Percentiles rank a stretch among this genome's conserved stretches.
phyloP scores from a whole-genome alignment of 2,797 vertebrate genomes.

The Sardinella longiceps region DNA sequence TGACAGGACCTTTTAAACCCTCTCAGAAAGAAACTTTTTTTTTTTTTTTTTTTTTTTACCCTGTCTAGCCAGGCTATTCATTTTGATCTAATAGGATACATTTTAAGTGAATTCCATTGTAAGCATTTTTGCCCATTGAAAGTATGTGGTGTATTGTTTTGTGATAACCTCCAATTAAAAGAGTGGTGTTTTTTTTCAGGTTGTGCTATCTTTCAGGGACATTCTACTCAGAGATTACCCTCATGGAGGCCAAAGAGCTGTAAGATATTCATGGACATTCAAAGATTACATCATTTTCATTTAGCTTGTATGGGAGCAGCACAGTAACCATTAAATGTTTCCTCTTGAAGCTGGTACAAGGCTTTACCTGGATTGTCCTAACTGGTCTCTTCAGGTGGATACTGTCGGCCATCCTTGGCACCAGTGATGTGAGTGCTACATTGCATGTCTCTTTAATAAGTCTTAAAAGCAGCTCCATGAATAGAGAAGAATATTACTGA shows the following conservation, averaged over 20 bases:
- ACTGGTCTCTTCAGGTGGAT: background rate
- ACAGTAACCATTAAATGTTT: background rate
- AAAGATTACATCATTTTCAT: background rate
- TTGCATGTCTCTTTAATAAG: background rate
- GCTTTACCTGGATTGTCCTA: background rate
- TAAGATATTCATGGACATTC: slow-evolving; percentile 59
- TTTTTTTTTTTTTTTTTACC: too few species aligned
- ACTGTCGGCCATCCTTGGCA: background rate
- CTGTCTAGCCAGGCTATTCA: background rate
- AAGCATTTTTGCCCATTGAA: background rate
- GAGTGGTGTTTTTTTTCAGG: slow-evolving; percentile 58
- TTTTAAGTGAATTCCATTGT: background rate
- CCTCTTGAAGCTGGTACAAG: background rate
- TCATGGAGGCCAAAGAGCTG: slow-evolving; percentile 69
- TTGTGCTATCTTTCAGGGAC: slow-evolving; percentile 67
- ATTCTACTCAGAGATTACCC: slow-evolving; percentile 62
- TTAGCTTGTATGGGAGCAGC: background rate
- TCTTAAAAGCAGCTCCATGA: background rate
- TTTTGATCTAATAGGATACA: background rate
- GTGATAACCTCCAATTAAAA: background rate
- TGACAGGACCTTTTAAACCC: too few species aligned
- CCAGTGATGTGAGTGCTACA: background rate
- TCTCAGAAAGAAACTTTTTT: background rate
- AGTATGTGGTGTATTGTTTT: too few species aligned
- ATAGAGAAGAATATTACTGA: background rate